Evolutionary conservation across 2,113 vertebrate species (phyloP), one percentile per base, ranked within the genome.

Genomic region (Neolamprologus cancellatus): DNA sequence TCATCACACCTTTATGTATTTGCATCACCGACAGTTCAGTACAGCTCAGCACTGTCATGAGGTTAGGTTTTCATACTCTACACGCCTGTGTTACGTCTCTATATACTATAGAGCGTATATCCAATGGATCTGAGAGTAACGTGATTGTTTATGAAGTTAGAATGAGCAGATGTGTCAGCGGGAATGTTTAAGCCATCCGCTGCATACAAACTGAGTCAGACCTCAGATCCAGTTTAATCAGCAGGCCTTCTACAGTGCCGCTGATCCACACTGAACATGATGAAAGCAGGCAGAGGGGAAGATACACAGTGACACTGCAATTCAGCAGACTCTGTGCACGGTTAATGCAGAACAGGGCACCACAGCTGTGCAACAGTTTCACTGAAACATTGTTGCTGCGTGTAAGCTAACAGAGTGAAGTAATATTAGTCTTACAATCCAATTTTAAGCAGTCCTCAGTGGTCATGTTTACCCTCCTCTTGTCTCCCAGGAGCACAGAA

Each of bases 401-500:
- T 64, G 25, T 34, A 64, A 64, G 0, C 17, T 36, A 36, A 64
- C 17, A 5, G 18, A 36, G 59, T 36, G 32, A 66, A 12, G 25
- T n/a, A 30, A 50, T 18, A 76, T 32, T 76, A 12, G 15, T 50
- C 44, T 50, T 7, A 14, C 32, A 28, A 61, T 76, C 13, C 8
- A 66, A 61, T 82, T 81, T 52, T 2, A 32, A 28, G 15, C 14
- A 18, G 8, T 69, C 12, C 0, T 74, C n/a, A 79, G 8, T 39
- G 55, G 44, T 53, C 44, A 66, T 28, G 30, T 36, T 79, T 20
- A 4, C 59, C 4, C 11, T 48, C 6, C 2, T 13, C 4, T 4
- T 87, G 5, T 32, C 18, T 44, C 41, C 23, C 92, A 98, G 97
- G 86, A 94, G 95, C 6, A 97, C 97, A 7, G 97, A 98, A 17